phyloP scores from a whole-genome alignment of 1,140 invertebrate species.

The Calycopis cecrops region DNA sequence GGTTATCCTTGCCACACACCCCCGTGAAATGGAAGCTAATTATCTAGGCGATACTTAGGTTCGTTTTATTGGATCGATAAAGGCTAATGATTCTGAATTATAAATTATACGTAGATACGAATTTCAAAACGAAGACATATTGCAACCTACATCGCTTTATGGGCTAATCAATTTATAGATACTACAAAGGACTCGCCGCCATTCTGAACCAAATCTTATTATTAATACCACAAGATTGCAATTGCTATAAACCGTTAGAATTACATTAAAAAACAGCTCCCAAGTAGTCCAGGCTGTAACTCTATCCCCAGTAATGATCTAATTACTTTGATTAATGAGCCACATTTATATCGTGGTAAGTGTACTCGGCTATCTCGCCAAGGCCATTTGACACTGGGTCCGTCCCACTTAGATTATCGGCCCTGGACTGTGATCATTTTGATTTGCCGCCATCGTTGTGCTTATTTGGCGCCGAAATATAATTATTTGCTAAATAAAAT shows the following conservation, averaged over 20 bases:
- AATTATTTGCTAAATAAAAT: too few relatives aligned
- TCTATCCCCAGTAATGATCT: conserved; percentile 62
- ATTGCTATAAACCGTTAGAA: neutral
- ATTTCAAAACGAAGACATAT: neutral
- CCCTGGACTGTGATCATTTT: neutral
- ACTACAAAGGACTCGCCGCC: neutral
- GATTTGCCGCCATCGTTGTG: too few relatives aligned
- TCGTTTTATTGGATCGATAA: too few relatives aligned
- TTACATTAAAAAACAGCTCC: conserved; percentile 17
- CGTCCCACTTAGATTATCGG: conserved; percentile 15
- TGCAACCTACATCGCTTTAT: neutral
- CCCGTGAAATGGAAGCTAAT: too few relatives aligned
- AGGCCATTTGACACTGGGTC: conserved; percentile 28
- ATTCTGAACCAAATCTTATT: too few relatives aligned
- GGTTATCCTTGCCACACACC: too few relatives aligned
- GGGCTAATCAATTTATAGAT: conserved; percentile 5
- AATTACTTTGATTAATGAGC: conserved; percentile 67
- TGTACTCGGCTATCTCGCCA: conserved; percentile 30
- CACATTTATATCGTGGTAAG: conserved; percentile 58
- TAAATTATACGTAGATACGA: too few relatives aligned
- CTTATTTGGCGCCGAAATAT: too few relatives aligned
- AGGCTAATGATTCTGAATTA: too few relatives aligned
- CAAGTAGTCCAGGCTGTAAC: conserved; percentile 42
- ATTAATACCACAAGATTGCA: too few relatives aligned
- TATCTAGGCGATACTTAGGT: too few relatives aligned